phyloP scores from a whole-genome alignment of 2,797 vertebrate genomes.

The Pangasius krempfi region DNA sequence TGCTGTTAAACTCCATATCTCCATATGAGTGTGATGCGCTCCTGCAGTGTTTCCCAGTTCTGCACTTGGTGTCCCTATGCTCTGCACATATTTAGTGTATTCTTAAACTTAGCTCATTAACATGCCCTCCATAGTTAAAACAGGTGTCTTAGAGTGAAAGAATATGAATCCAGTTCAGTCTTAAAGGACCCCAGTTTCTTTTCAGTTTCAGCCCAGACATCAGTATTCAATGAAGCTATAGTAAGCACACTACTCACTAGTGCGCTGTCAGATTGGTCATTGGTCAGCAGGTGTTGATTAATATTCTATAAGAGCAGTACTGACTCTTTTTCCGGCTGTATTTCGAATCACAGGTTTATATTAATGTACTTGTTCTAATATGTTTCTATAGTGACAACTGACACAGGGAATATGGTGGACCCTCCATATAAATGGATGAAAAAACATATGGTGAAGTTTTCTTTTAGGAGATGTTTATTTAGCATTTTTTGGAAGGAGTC shows the following conservation, averaged over 20 bases:
- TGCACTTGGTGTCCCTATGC: not conserved
- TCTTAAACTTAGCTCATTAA: not conserved
- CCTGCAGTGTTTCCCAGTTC: not conserved
- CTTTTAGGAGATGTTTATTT: too few relatives aligned
- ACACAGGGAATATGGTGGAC: not conserved
- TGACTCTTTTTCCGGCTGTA: not conserved
- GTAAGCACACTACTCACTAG: not conserved
- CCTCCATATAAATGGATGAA: not conserved
- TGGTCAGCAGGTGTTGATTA: not conserved
- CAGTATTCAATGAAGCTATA: not conserved
- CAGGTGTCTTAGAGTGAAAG: not conserved
- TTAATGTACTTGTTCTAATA: not conserved
- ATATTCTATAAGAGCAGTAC: not conserved
- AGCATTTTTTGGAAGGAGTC: too few relatives aligned
- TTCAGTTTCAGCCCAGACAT: not conserved
- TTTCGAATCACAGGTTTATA: not conserved
- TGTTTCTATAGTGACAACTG: not conserved
- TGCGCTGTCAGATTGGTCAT: not conserved
- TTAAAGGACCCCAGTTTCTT: not conserved
- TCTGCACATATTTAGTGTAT: not conserved
- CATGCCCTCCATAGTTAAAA: not conserved
- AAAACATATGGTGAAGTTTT: too few relatives aligned
- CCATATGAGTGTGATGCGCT: not conserved
- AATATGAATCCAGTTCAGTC: not conserved
- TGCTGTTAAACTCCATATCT: not conserved